These are phyloP conservation scores for Pammene aurita DNA, from an alignment of 2,888 invertebrate species.

Conservation along the genomic window DNA sequence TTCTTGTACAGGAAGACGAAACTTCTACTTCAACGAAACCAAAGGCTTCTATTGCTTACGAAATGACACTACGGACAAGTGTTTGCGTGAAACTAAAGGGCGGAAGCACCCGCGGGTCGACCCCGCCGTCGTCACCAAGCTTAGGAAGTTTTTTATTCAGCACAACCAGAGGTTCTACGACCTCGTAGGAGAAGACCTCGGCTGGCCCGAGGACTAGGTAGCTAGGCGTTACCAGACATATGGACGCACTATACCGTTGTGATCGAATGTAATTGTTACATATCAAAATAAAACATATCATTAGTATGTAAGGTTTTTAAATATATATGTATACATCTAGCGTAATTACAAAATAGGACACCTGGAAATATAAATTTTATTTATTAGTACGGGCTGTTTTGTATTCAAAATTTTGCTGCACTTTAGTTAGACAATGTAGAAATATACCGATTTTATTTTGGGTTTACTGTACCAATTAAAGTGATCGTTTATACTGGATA, in stretches of 20 bases:
- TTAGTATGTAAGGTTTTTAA: constrained; percentile 73
- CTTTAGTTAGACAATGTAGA: constrained; percentile 39
- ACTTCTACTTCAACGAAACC: constrained; percentile 98
- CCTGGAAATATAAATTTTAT: constrained; percentile 57
- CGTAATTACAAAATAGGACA: constrained; percentile 60
- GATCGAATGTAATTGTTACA: constrained; percentile 69
- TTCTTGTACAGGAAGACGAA: constrained; percentile 85
- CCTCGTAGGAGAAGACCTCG: constrained; percentile 95
- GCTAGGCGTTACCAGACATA: constrained; percentile 23
- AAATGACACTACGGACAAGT: constrained; percentile 92
- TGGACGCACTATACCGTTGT: constrained; percentile 59
- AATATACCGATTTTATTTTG: constrained; percentile 28
- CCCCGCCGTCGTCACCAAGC: constrained; percentile 89
- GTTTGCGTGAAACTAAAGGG: constrained; percentile 92
- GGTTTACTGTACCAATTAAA: constrained; percentile 34
- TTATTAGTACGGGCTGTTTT: constrained; percentile 44
- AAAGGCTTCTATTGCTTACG: constrained; percentile 97
- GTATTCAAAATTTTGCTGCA: constrained; percentile 42
- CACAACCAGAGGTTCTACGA: constrained; percentile 97
- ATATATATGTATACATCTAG: constrained; percentile 79
- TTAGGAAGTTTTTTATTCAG: constrained; percentile 93
- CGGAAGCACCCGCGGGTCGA: constrained; percentile 93
- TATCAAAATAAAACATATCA: constrained; percentile 71
- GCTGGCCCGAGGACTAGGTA: constrained; percentile 94
- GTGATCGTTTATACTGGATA: constrained; percentile 39